phyloP scores from a whole-genome alignment of 2,113 vertebrate genomes.

The Pycnonotus jocosus region DNA sequence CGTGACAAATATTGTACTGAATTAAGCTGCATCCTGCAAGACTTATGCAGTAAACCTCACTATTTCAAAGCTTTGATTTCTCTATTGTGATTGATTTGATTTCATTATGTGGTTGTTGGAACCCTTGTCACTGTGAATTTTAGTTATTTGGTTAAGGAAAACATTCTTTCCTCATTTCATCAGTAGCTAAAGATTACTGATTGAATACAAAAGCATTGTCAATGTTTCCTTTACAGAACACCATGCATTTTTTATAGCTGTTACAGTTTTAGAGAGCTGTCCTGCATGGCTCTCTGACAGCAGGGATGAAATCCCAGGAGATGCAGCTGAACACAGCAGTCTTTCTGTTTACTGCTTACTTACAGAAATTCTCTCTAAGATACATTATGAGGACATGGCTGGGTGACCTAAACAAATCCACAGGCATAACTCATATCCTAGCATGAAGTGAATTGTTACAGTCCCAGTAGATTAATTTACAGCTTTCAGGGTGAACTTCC shows the following conservation, averaged over 20 bases:
- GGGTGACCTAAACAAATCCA: constrained; percentile 43
- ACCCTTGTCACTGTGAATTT: no score
- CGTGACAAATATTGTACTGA: not conserved
- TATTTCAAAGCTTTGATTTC: not conserved
- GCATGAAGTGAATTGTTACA: constrained; percentile 4
- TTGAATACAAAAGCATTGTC: not conserved
- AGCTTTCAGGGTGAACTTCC: constrained; percentile 30
- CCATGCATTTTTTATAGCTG: not conserved
- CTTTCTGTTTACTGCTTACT: not conserved
- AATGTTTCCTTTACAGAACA: not conserved
- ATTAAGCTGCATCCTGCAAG: not conserved
- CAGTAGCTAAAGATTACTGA: not conserved
- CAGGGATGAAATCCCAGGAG: constrained; percentile 15
- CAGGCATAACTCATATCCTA: constrained; percentile 23
- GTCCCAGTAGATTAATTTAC: constrained; percentile 34
- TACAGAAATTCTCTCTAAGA: constrained; percentile 33
- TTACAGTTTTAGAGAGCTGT: not conserved
- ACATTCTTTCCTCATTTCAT: not conserved
- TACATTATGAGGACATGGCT: constrained; percentile 17
- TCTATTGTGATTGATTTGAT: not conserved
- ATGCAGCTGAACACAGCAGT: not conserved
- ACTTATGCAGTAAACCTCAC: not conserved
- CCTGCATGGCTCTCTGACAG: not conserved
- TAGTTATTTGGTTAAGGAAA: not conserved
- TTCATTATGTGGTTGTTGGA: not conserved